Percentiles rank a stretch among this genome's conserved stretches.
phyloP scores from a whole-genome alignment of 2,113 vertebrate species.

The Lasiurus borealis region DNA sequence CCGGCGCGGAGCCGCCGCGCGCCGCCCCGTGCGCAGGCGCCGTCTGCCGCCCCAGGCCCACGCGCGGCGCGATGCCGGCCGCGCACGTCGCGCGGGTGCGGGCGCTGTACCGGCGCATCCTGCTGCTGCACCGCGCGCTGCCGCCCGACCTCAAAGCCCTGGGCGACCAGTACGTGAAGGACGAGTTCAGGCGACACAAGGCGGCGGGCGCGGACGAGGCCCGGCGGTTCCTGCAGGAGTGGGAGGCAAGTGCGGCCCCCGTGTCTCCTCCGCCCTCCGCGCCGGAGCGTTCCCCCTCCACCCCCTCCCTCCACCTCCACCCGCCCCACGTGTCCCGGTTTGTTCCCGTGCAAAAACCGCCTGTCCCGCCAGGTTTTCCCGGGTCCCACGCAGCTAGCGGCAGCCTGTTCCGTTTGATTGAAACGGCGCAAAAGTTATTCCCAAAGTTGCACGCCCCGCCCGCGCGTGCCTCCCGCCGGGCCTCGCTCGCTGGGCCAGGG shows the following conservation, averaged over 20 bases:
- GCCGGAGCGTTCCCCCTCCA: background rate
- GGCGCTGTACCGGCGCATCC: conserved; percentile 89
- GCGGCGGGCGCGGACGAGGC: conserved; percentile 85
- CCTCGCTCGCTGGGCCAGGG: background rate
- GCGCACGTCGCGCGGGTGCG: conserved; percentile 85
- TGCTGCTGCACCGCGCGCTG: conserved; percentile 91
- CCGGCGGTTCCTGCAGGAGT: conserved; percentile 92
- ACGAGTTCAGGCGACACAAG: conserved; percentile 93
- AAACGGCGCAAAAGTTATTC: background rate
- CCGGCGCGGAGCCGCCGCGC: rapidly evolving
- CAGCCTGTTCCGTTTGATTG: background rate
- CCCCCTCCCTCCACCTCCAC: no score
- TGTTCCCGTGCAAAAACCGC: background rate
- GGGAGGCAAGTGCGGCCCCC: conserved; percentile 89
- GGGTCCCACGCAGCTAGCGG: background rate
- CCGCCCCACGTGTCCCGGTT: background rate
- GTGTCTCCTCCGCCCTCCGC: background rate
- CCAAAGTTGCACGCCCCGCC: background rate
- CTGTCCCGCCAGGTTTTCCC: background rate
- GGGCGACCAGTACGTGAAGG: conserved; percentile 94
- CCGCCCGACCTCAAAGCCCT: conserved; percentile 90
- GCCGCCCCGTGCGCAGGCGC: conserved; percentile 29
- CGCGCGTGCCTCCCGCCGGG: background rate
- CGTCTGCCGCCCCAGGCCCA: rapidly evolving
- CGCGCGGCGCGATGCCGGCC: background rate